A percentile compares a stretch with the other conserved stretches of the same genome.
Conservation (phyloP, 2,113 vertebrate species). For the Rhabdomys dilectus region DNA sequence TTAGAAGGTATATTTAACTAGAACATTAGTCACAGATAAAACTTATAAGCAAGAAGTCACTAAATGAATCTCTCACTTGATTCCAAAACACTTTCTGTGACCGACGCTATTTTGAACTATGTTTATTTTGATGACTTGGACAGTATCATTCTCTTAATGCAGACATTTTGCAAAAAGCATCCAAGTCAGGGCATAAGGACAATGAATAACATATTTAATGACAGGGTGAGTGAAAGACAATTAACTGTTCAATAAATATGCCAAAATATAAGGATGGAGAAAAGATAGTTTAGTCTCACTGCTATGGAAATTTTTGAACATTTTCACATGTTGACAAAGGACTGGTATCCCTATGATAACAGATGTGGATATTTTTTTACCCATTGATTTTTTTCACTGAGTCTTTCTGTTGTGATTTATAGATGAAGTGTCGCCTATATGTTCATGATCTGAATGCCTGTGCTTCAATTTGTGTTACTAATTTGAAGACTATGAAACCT, state of each 20-base stretch:
- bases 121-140: neutral
- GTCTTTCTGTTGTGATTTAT: no score
- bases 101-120: rapidly evolving
- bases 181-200: no score
- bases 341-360: neutral
- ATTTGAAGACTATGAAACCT: neutral
- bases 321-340: neutral
- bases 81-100: neutral
- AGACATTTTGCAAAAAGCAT: neutral
- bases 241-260: neutral
- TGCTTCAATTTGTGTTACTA: neutral
- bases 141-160: rapidly evolving
- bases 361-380: neutral
- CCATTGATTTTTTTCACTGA: neutral
- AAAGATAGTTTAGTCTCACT: neutral
- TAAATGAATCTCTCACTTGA: neutral
- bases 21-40: neutral
- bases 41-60: neutral
- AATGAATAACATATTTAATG: neutral
- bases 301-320: no score
- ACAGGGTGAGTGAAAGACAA: neutral
- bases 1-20: neutral
- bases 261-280: neutral
- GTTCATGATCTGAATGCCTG: neutral
- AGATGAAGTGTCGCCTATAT: neutral